Evolutionary conservation across 2,888 invertebrate genomes (phyloP), one percentile per base, ranked within the genome.

Genomic region (Orgyia antiqua): DNA sequence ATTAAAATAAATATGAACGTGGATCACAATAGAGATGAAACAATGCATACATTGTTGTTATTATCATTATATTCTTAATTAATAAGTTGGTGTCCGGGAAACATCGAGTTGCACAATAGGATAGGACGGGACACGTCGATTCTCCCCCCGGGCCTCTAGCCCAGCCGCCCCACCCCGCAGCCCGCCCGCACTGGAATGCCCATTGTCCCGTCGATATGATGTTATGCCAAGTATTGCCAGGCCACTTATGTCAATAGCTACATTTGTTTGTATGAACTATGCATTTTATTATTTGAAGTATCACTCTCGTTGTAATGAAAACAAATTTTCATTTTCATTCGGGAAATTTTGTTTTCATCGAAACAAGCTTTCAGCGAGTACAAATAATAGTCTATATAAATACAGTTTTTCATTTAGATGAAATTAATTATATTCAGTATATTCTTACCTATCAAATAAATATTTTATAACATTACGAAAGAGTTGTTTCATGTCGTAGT

Each of bases 181-280:
- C 51, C 51, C 49, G 54, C 58, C 46, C 51, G 49, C 60, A 46
- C 60, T 69, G 76, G 79, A 76, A 79, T 78, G 79, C 66, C 78
- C 74, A 77, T 79, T 79, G 79, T 79, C 74, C 76, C 72, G 64
- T 54, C 68, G 68, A 72, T 71, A 73, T 70, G 65, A 76, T 75
- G 68, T 71, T 76, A 71, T 68, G 66, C 65, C 68, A 66, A 73
- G 67, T 73, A 74, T 68, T 62, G 66, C 68, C 63, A 61, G 68
- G 66, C 68, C 68, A 75, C 70, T 74, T 69, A 68, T 67, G 70
- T 70, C 68, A 70, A 74, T 68, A 73, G 54, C 50, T 55, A 61
- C 56, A 61, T 60, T 58, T 58, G 58, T 58, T 56, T 50, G 42
- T 45, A 47, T 51, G 35, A 58, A 56, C 55, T 57, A 54, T 58